These are phyloP conservation scores for Scrobipalpa atriplicella DNA, from an alignment of 2,888 invertebrate genomes.

Conservation along the genomic window DNA sequence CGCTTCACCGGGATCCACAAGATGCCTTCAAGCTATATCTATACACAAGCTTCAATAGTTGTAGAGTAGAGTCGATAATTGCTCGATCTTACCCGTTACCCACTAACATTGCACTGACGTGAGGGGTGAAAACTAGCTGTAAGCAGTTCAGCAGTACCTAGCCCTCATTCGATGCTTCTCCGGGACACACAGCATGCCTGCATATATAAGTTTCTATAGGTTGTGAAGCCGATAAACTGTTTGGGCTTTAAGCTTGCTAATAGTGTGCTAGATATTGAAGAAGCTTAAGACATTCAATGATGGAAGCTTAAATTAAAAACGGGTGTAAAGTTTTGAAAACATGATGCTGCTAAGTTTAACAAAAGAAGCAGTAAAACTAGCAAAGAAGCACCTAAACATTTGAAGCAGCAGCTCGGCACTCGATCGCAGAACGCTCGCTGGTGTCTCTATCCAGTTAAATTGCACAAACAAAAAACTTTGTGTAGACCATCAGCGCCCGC, in stretches of 20 bases:
- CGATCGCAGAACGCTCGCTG: constrained; percentile 26
- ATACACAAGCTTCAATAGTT: constrained; percentile 28
- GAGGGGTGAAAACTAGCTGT: too few relatives aligned
- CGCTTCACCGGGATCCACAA: constrained; percentile 42
- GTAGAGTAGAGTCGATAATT: too few relatives aligned
- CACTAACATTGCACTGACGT: too few relatives aligned
- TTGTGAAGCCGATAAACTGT: too few relatives aligned
- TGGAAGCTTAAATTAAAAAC: background rate
- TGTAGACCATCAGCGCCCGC: constrained; percentile 31
- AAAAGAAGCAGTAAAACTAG: constrained; percentile 2
- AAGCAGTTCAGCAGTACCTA: too few relatives aligned
- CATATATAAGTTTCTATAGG: background rate
- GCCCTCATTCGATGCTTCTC: constrained; percentile 40
- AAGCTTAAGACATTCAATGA: too few relatives aligned
- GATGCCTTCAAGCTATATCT: constrained; percentile 21
- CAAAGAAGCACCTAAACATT: constrained; percentile 23
- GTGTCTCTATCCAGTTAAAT: constrained; percentile 33
- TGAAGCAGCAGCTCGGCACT: constrained; percentile 21
- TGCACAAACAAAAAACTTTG: constrained; percentile 34
- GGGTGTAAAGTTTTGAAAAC: background rate
- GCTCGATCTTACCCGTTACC: too few relatives aligned
- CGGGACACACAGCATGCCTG: background rate
- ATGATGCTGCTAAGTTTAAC: background rate
- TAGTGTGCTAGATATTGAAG: too few relatives aligned
- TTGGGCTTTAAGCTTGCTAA: too few relatives aligned